These are phyloP conservation scores for Protonemura montana DNA, from an alignment of 2,888 invertebrate genomes.

Conservation along the genomic window DNA sequence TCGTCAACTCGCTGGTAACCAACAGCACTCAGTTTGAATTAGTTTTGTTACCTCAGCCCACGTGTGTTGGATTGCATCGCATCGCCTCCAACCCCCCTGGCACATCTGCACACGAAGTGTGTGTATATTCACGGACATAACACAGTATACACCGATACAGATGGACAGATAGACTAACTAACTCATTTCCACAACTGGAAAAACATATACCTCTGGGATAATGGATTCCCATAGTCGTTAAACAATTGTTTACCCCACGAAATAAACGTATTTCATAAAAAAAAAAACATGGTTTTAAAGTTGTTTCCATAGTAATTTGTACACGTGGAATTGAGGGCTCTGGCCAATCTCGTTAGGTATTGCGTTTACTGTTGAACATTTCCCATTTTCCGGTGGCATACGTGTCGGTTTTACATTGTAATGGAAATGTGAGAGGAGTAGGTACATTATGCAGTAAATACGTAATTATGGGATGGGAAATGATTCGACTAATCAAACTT, in stretches of 20 bases:
- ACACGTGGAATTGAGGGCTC: not conserved
- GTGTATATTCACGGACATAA: not conserved
- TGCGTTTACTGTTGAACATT: not conserved
- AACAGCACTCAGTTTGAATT: conserved; percentile 40
- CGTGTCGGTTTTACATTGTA: not conserved
- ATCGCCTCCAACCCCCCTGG: not conserved
- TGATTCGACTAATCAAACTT: conserved; percentile 16
- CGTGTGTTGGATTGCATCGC: not conserved
- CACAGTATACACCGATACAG: not conserved
- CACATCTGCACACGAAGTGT: conserved; percentile 23
- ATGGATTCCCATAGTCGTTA: conserved; percentile 4
- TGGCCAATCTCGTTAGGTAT: conserved; percentile 3
- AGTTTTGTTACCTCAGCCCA: conserved; percentile 41
- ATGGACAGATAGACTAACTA: not conserved
- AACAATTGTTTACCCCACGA: not conserved
- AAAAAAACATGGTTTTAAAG: not conserved
- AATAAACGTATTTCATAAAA: not conserved
- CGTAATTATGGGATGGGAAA: conserved; percentile 15
- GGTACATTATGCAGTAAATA: not conserved
- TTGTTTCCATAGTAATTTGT: not conserved
- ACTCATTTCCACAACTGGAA: conserved; percentile 9
- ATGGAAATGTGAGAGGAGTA: not conserved
- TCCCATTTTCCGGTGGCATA: not conserved
- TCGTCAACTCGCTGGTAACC: conserved; percentile 13
- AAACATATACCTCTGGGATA: not conserved